These are phyloP conservation scores for Peromyscus maniculatus DNA, from an alignment of 2,113 vertebrate genomes.

Conservation along the genomic window DNA sequence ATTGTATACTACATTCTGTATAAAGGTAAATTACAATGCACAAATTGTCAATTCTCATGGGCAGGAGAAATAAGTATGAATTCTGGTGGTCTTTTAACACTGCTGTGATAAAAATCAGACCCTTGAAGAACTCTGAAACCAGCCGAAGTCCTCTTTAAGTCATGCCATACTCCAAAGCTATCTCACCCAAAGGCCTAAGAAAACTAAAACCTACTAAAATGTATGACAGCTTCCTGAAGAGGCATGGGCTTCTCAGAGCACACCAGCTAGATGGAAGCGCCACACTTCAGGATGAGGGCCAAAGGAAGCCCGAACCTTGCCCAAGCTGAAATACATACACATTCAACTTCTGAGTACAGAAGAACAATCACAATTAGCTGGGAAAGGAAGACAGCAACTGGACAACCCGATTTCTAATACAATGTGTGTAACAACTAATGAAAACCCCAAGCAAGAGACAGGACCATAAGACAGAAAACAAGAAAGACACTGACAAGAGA, in stretches of 20 bases:
- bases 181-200: not conserved
- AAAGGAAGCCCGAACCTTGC: not conserved
- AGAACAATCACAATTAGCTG: not conserved
- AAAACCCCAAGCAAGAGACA: not conserved
- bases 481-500: not conserved
- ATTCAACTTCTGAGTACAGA: not conserved
- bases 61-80: not conserved
- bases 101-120: not conserved
- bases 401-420: not conserved
- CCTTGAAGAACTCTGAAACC: not conserved
- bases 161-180: not conserved
- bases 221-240: not conserved
- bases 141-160: not conserved
- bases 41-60: not conserved
- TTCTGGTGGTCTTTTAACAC: not conserved
- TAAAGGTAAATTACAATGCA: not conserved
- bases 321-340: not conserved
- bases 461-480: not conserved
- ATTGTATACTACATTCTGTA: not conserved
- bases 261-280: not conserved
- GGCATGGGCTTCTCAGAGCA: not conserved
- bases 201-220: not conserved
- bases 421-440: not conserved
- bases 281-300: no score
- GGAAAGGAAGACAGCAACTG: not conserved